Evolutionary conservation across 37 sponge, comb jelly and placozoan genomes (phyloP), one percentile per base, ranked within the genome.

Genomic region (Aphrocallistes beatrix): DNA sequence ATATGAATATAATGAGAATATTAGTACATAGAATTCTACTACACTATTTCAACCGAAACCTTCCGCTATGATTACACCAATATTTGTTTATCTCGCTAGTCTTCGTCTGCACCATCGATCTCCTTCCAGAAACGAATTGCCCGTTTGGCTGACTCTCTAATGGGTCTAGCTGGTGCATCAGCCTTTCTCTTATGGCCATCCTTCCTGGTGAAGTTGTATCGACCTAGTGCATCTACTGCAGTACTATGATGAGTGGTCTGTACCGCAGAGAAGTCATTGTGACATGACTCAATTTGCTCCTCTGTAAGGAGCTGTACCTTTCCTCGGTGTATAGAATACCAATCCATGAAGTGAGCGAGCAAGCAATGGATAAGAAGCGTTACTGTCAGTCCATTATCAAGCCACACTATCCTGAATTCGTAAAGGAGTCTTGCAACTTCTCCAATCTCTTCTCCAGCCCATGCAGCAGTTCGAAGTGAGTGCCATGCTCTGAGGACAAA

Each of bases 211-310:
- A 60, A 60, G 75, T 60, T 60, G 34, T 60, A 47, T 60, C 75
- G 75, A 13, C 17, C 75, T 60, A 60, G 25, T 60, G 75, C 75
- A 60, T 60, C 75, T 28, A 60, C 25, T 60, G 75, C 25, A 60
- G 75, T 60, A 60, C 75, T 60, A 30, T 60, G 75, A 60, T 60
- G 75, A 60, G 75, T 13, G n/a, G 75, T 28, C 75, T 60, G 75
- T 32, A 60, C 75, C 75, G 25, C 34, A 19, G 75, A 60, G 75
- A 60, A 60, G 21, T 60, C 8, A 60, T 60, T 60, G 75, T 60
- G 75, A 28, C 75, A 60, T 60, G 75, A 60, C 75, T 60, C 75
- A 60, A 60, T 60, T 60, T 60, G 75, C 34, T 60, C 75, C 3
- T 60, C 75, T 13, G 75, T 60, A 28, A 60, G 75, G 8, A 60